These are phyloP conservation scores for Pionites leucogaster DNA, from an alignment of 2,113 vertebrate genomes.

Conservation along the genomic window DNA sequence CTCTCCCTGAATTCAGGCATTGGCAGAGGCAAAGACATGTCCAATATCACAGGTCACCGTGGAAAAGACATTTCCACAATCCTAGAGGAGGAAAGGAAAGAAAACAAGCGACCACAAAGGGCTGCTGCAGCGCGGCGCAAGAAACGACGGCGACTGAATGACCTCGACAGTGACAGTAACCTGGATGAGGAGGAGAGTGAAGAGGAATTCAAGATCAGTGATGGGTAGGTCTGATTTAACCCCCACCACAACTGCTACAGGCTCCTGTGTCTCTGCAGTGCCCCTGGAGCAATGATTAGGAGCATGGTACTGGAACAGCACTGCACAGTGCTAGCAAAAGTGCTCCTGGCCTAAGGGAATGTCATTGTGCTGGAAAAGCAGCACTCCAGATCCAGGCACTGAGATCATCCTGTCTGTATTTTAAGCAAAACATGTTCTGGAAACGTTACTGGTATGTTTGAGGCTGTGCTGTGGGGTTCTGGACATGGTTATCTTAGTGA, in stretches of 20 bases:
- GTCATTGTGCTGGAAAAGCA: not conserved
- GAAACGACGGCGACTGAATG: conserved; percentile 92
- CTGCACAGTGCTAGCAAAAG: not conserved
- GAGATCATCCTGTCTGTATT: not conserved
- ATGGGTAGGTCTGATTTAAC: conserved; percentile 79
- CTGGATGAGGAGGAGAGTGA: conserved; percentile 94
- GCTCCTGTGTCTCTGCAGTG: not conserved
- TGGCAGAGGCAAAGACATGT: conserved; percentile 83
- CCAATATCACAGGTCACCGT: conserved; percentile 86
- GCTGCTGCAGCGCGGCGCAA: conserved; percentile 76
- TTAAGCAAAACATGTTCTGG: not conserved
- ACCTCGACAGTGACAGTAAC: conserved; percentile 95
- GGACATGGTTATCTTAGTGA: accelerated
- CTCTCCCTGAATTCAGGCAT: conserved; percentile 60
- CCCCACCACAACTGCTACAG: not conserved
- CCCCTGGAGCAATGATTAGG: not conserved
- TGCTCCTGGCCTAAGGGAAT: not conserved
- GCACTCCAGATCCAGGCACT: not conserved
- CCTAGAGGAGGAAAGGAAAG: conserved; percentile 86
- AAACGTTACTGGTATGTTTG: not conserved
- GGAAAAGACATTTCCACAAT: conserved; percentile 97
- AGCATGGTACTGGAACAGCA: not conserved
- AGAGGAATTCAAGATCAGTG: conserved; percentile 94
- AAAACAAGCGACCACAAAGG: conserved; percentile 83
- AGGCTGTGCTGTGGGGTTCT: not conserved